Base-by-base conservation (phyloP, 2,113 vertebrate genomes). In the Mionectes macconnelli region DNA sequence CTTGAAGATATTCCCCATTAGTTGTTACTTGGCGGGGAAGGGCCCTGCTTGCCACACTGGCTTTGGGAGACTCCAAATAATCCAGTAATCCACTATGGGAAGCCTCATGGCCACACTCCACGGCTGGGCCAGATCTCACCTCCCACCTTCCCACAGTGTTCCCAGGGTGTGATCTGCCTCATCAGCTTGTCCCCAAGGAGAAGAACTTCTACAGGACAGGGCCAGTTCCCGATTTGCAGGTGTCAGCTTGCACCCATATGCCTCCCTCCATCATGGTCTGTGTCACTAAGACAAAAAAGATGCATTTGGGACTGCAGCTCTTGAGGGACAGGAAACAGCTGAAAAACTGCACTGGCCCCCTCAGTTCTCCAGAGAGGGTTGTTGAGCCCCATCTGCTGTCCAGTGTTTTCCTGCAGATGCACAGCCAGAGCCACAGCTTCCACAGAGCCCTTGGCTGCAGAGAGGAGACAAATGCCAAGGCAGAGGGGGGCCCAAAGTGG, bases 1-100 rank as follows among this genome's bases (percentile, higher is more conserved):
- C 77, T 94, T 90, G 50, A 89, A 87, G 86, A n/a, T 88, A 76
- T 85, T 90, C 94, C 72, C 60, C 5, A 14, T 16, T 82, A 84
- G 78, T 64, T 87, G 76, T 69, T 82, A 64, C 52, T 23, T 44
- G 9, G 49, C 23, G 9, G 19, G 31, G 67, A 62, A 62, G 22
- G 24, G 10, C 20, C 9, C 30, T 59, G 50, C 23, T 75, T 60
- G 39, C 47, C 44, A 66, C 31, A 75, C 6, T 10, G 21, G 19
- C 50, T 52, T 64, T 0, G 0, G 55, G 22, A 62, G 28, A 45
- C 20, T 28, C 70, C 28, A 28, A 47, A 55, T 55, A 40, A n/a
- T n/a, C n/a, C 44, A 68, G 22, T 42, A 57, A 53, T 5, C 2
- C 2, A 53, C 39, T 17, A 17, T 33, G 53, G 57, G 72, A 59